phyloP scores from a whole-genome alignment of 2,113 vertebrate genomes.

The Phalacrocorax pelagicus region DNA sequence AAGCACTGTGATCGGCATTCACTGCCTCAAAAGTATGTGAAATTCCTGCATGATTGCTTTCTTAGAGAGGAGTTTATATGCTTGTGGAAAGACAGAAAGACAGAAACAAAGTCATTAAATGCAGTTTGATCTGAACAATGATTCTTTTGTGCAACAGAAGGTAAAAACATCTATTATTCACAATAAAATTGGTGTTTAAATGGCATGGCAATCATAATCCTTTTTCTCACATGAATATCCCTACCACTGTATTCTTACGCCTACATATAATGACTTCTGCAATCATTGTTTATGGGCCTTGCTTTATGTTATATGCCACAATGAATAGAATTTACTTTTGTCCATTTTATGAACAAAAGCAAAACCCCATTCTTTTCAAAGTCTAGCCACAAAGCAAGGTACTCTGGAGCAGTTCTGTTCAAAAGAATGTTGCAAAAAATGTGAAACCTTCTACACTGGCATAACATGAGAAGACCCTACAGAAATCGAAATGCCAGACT shows the following conservation, averaged over 20 bases:
- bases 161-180: neutral
- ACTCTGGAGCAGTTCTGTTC: neutral
- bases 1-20: neutral
- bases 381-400: neutral
- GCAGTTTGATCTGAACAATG: neutral
- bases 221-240: neutral
- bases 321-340: neutral
- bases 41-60: neutral
- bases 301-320: neutral
- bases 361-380: neutral
- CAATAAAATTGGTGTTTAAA: neutral
- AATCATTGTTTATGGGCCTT: neutral
- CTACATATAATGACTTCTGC: neutral
- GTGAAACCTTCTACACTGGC: neutral
- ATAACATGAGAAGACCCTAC: slow-evolving; percentile 8
- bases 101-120: neutral
- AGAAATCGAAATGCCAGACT: slow-evolving; percentile 38
- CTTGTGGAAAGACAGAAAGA: neutral
- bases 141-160: neutral
- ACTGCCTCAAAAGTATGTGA: neutral
- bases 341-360: neutral
- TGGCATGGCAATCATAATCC: neutral
- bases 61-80: neutral
- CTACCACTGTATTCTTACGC: neutral
- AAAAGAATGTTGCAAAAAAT: slow-evolving; percentile 26